A percentile compares a stretch with the other conserved stretches of the same genome.
These are phyloP conservation scores for Psococerastis gibbosa DNA, from an alignment of 2,888 invertebrate species.

Conservation along the genomic window DNA sequence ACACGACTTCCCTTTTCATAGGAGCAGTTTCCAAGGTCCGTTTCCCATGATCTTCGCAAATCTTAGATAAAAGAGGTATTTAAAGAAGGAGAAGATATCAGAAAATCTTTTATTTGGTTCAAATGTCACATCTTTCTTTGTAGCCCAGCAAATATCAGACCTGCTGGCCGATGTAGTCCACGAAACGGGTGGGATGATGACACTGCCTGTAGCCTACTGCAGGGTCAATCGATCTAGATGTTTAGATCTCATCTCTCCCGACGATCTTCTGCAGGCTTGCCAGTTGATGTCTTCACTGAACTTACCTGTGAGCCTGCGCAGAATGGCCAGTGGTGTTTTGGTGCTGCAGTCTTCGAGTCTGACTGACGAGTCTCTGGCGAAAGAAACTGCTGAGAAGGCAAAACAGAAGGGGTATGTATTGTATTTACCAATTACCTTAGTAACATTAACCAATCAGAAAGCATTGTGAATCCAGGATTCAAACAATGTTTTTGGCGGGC, in stretches of 20 bases:
- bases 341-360: slow-evolving; percentile 71
- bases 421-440: too few species aligned
- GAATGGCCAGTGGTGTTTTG: slow-evolving; percentile 89
- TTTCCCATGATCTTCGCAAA: neutral
- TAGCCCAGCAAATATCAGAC: slow-evolving; percentile 8
- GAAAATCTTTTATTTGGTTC: slow-evolving; percentile 4
- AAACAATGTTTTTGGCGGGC: too few species aligned
- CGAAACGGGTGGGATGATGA: slow-evolving; percentile 93
- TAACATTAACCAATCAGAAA: too few species aligned
- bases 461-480: too few species aligned
- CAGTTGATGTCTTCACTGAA: slow-evolving; percentile 37
- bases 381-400: slow-evolving; percentile 44
- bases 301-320: slow-evolving; percentile 56
- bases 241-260: slow-evolving; percentile 86
- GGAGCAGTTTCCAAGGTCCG: too few species aligned
- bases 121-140: slow-evolving; percentile 14
- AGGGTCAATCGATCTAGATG: slow-evolving; percentile 92
- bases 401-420: slow-evolving; percentile 15
- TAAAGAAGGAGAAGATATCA: too few species aligned
- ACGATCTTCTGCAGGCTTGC: slow-evolving; percentile 88
- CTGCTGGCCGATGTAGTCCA: slow-evolving; percentile 21
- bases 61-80: too few species aligned
- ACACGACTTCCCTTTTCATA: too few species aligned
- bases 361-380: slow-evolving; percentile 48
- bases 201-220: slow-evolving; percentile 90